Conservation (phyloP, 2,113 vertebrate genomes). For the Leucopsar rothschildi region DNA sequence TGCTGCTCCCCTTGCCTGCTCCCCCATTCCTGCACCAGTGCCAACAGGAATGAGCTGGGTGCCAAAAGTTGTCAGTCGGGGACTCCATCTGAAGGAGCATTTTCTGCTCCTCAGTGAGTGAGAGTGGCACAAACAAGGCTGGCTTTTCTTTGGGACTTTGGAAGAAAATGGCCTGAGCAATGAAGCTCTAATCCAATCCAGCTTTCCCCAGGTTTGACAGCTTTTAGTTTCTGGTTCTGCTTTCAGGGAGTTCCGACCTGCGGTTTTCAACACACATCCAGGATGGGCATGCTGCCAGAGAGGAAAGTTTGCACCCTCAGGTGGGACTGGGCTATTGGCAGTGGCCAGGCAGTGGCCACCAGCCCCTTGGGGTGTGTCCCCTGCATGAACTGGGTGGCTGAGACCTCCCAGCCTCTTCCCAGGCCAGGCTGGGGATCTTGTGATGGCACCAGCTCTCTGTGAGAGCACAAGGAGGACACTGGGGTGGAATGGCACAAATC, state of each 20-base stretch:
- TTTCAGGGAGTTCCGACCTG: background rate
- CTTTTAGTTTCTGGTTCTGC: background rate
- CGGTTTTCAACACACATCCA: background rate
- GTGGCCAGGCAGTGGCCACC: background rate
- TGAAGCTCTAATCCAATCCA: background rate
- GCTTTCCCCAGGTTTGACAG: background rate
- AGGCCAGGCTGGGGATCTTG: background rate
- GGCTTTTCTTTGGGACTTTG: background rate
- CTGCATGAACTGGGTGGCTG: background rate
- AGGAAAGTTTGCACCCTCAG: background rate
- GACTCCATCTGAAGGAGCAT: background rate
- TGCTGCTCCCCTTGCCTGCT: background rate
- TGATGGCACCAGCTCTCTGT: background rate
- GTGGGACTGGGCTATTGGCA: background rate
- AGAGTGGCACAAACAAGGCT: background rate
- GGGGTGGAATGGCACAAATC: background rate
- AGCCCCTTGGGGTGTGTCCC: background rate
- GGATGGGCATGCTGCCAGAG: background rate
- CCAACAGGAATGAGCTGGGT: background rate
- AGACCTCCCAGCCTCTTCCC: background rate
- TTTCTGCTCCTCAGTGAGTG: background rate
- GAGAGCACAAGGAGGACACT: accelerated
- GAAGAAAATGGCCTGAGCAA: background rate
- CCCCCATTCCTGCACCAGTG: background rate
- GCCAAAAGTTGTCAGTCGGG: background rate